Base-by-base conservation (phyloP, 1,140 invertebrate genomes). In the Eciton burchellii region DNA sequence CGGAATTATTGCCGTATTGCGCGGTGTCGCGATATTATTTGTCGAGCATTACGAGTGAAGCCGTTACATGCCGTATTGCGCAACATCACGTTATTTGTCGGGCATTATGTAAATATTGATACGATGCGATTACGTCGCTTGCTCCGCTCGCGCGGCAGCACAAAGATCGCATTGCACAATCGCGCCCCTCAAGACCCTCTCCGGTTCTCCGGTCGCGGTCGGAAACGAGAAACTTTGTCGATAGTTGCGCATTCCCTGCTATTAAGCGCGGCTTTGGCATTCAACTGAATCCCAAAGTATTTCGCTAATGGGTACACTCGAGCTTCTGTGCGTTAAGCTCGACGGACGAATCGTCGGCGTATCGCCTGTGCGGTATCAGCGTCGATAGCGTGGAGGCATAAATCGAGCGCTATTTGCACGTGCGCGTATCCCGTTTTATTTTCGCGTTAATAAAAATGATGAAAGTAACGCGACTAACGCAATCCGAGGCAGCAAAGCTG, bases 181-280 rank as follows among this genome's bases (percentile, higher is more conserved):
- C 63, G 49, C 52, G 35, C n/a, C n/a, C n/a, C n/a, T n/a, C n/a
- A 54, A 70, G 24, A 49, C 56, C 35, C 74, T 79, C 74, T 70
- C 68, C 68, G 74, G 68, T 49, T 79, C 49, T 21, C 21, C 63
- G n/a, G 74, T 21, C 52, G 74, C 52, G 63, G 74, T 79, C 21
- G 41, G 74, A 56, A 79, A 70, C 62, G 63, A n/a, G 63, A 79
- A 79, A 79, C 74, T 79, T 79, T 79, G 70, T 79, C 74, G 74
- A 79, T 79, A 79, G 74, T 79, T 79, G 49, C 74, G 35, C 74
- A 79, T 79, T 79, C 74, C 24, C 49, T 21, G 62, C 74, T 63
- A 79, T 79, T 79, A 79, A 79, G 56, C 74, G 74, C 47, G 63
- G 74, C 65, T 70, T 68, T 79, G 63, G 74, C 52, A 79, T 79